A percentile compares a stretch with the other conserved stretches of the same genome.
phyloP scores from a whole-genome alignment of 2,888 invertebrate species.

The Sylvicola cinctus region DNA sequence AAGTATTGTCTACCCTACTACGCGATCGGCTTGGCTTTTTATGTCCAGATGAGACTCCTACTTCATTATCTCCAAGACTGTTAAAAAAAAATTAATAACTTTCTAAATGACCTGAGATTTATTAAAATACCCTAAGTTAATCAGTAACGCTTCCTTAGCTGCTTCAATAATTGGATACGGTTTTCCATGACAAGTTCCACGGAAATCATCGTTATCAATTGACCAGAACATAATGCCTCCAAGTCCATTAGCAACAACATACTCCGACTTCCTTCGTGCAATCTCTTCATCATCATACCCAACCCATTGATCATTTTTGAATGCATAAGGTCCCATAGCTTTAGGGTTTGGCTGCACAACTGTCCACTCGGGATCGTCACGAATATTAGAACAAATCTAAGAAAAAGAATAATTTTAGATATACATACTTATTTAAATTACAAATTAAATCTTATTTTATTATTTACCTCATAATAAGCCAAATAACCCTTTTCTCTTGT shows the following conservation, averaged over 20 bases:
- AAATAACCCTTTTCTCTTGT: slow-evolving; percentile 84
- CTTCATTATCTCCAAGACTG: slow-evolving; percentile 22
- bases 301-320: slow-evolving; percentile 76
- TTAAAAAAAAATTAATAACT: not conserved
- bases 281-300: slow-evolving; percentile 79
- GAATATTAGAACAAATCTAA: slow-evolving; percentile 69
- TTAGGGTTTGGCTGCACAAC: slow-evolving; percentile 60
- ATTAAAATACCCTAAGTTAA: slow-evolving; percentile 14
- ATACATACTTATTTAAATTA: slow-evolving; percentile 1
- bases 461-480: slow-evolving; percentile 69
- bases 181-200: slow-evolving; percentile 69
- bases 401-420: slow-evolving; percentile 8
- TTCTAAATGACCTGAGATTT: not conserved
- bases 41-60: slow-evolving; percentile 16
- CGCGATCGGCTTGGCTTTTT: slow-evolving; percentile 18
- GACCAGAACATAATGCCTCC: slow-evolving; percentile 52
- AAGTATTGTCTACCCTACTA: slow-evolving; percentile 14
- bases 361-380: slow-evolving; percentile 53
- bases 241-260: slow-evolving; percentile 62
- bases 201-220: slow-evolving; percentile 85
- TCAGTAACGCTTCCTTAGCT: slow-evolving; percentile 53
- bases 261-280: slow-evolving; percentile 61
- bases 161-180: slow-evolving; percentile 84
- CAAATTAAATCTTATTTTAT: no score
- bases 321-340: slow-evolving; percentile 81